Evolutionary conservation across 2,888 invertebrate genomes (phyloP).

Genomic region (Agonopterix alstromeriana): DNA sequence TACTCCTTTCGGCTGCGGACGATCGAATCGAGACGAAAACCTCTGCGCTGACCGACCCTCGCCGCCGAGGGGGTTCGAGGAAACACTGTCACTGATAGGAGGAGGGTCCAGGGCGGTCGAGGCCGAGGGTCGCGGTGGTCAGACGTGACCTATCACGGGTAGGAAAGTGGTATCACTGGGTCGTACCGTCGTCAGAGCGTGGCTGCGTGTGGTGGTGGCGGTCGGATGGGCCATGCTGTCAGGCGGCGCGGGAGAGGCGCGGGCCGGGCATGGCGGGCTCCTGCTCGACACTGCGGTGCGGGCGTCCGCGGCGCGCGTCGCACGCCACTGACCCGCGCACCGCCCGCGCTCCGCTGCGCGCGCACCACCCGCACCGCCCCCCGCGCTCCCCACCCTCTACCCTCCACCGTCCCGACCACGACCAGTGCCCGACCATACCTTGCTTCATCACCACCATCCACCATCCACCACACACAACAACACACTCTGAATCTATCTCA

Average conservation of each 20-base stretch:
- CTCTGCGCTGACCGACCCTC: constrained; percentile 51
- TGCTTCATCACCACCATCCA: background rate
- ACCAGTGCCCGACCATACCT: constrained; percentile 2
- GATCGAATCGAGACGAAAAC: constrained; percentile 69
- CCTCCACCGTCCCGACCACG: constrained; percentile 11
- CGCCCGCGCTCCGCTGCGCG: constrained; percentile 55
- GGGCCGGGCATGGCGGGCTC: constrained; percentile 75
- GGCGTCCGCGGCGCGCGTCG: constrained; percentile 75
- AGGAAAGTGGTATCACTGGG: constrained; percentile 25
- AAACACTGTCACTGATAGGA: constrained; percentile 60
- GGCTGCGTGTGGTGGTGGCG: constrained; percentile 76
- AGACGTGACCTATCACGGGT: constrained; percentile 14
- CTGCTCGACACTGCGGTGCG: constrained; percentile 75
- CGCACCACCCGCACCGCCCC: constrained; percentile 39
- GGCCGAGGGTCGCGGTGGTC: constrained; percentile 13
- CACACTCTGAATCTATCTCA: background rate
- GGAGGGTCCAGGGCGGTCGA: constrained; percentile 22
- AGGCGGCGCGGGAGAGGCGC: constrained; percentile 74
- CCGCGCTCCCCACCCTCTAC: constrained; percentile 32
- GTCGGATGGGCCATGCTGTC: constrained; percentile 74
- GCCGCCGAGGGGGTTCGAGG: constrained; percentile 33
- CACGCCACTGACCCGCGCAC: constrained; percentile 72
- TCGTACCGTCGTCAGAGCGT: constrained; percentile 76
- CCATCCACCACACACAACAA: background rate
- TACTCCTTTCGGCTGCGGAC: constrained; percentile 68